Percentiles rank a stretch among this genome's conserved stretches.
Conservation (phyloP, 2,113 vertebrate species). For the Nematolebias whitei region DNA sequence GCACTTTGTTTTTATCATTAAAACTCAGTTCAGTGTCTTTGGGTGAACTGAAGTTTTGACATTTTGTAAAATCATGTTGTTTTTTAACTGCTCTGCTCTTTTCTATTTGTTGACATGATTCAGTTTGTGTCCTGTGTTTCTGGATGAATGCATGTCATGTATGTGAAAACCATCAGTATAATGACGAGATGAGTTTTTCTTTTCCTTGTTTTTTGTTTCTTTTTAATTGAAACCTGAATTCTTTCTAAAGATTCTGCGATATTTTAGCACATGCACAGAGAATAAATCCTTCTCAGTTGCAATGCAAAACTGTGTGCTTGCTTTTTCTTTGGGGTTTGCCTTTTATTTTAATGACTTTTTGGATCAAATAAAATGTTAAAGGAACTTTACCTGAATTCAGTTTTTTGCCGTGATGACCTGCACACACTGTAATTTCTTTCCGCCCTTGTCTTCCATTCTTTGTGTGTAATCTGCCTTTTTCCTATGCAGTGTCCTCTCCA, state of each 20-base stretch:
- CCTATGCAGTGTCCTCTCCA: slow-evolving; percentile 32
- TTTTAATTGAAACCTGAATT: slow-evolving; percentile 55
- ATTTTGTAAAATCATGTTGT: too few species aligned
- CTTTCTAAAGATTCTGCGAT: slow-evolving; percentile 55
- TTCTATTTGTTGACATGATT: slow-evolving; percentile 37
- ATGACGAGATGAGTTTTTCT: slow-evolving; percentile 10
- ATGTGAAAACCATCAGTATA: slow-evolving; percentile 33
- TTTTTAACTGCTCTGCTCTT: too few species aligned
- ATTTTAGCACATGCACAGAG: slow-evolving; percentile 59
- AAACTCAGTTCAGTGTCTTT: not conserved
- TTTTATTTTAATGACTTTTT: too few species aligned
- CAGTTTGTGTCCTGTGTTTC: slow-evolving; percentile 23
- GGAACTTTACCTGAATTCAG: slow-evolving; percentile 1
- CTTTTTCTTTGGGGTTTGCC: not conserved
- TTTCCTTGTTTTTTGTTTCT: slow-evolving; percentile 10
- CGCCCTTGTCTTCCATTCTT: slow-evolving; percentile 30
- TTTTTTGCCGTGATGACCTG: slow-evolving; percentile 9
- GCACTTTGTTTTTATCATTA: slow-evolving; percentile 41
- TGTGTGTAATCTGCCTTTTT: slow-evolving; percentile 27
- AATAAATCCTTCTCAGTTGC: slow-evolving; percentile 72
- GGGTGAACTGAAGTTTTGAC: slow-evolving; percentile 33
- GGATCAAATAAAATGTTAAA: not conserved
- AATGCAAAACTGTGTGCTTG: slow-evolving; percentile 24
- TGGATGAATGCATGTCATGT: slow-evolving; percentile 51
- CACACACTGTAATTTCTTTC: slow-evolving; percentile 7